Evolutionary conservation across 2,888 invertebrate genomes (phyloP).

Genomic region (Lasioglossum calceatum): DNA sequence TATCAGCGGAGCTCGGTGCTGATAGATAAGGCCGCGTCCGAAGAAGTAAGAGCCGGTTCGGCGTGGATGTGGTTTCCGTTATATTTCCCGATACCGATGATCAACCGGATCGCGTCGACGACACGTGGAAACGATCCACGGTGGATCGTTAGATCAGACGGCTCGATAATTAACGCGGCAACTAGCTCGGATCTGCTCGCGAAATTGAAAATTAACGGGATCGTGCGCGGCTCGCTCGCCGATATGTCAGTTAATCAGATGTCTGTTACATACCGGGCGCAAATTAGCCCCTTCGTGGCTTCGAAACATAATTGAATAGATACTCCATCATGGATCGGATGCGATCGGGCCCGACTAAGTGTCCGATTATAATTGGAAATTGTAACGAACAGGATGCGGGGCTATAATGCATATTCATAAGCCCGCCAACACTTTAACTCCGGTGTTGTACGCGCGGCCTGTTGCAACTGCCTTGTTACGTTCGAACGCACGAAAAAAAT

Average conservation of each 20-base stretch:
- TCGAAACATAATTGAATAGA: not conserved
- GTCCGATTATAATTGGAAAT: not conserved
- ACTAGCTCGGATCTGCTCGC: not conserved
- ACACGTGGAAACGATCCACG: conserved; percentile 22
- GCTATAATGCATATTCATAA: conserved; percentile 1
- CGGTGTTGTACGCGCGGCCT: not conserved
- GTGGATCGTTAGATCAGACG: conserved; percentile 12
- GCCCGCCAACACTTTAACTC: not conserved
- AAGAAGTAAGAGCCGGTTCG: not conserved
- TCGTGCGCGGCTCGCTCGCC: not conserved
- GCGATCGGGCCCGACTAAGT: not conserved
- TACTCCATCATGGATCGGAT: not conserved
- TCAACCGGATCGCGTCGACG: conserved; percentile 2
- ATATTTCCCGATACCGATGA: not conserved
- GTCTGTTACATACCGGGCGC: conserved; percentile 8
- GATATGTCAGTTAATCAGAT: conserved; percentile 13
- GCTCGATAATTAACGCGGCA: conserved; percentile 3
- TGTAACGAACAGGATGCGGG: not conserved
- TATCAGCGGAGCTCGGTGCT: conserved; percentile 24
- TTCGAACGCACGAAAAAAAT: not conserved
- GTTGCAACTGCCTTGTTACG: not conserved
- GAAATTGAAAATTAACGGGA: conserved; percentile 33
- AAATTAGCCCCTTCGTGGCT: conserved; percentile 8
- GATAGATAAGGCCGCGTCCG: conserved; percentile 8
- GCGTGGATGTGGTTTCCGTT: conserved; percentile 6